Evolutionary conservation across 2,888 invertebrate genomes (phyloP), one percentile per base, ranked within the genome.

Genomic region (Drosophila anomelani): DNA sequence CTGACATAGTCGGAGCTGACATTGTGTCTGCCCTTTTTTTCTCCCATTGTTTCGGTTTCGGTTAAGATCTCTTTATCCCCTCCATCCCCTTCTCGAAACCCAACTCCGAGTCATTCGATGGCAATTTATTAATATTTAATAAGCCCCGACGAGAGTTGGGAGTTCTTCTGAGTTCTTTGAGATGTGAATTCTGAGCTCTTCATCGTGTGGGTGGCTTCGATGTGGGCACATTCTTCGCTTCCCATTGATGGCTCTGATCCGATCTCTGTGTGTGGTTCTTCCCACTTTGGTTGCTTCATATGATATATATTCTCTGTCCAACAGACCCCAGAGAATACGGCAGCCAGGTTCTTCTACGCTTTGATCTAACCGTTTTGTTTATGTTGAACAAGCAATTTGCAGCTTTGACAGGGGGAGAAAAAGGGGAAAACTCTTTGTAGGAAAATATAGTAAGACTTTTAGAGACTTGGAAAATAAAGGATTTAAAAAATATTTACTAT

Each of bases 321-420:
- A 20, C 23, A 20, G 17, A 17, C 39, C 20, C 41, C 34, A 8
- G 12, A 32, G 44, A 46, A 71, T 34, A 61, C 71, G 36, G 71
- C 54, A 54, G 15, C 29, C 73, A 44, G 59, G 46, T 41, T 60
- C 29, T 59, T 36, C 41, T 46, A 12, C n/a, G 46, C 88, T 86
- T 89, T 84, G 77, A 89, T 89, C 63, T 75, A 41, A 77, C 74
- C 67, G 87, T 61, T 67, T 64, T 80, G 78, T 83, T 83, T 75
- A 86, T 78, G 87, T 84, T 83, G 76, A 80, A 80, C 77, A 59
- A 51, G 67, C 61, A 82, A 82, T 88, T 85, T 70, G 80, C 86
- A 68, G 80, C 54, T 49, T 41, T 43, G 34, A 59, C 57, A 70
- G 54, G 49, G 54, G 4, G 9, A 54, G n/a, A 49, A 70, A 29